phyloP scores from a whole-genome alignment of 1,140 invertebrate species.

The Magallana angulata region DNA sequence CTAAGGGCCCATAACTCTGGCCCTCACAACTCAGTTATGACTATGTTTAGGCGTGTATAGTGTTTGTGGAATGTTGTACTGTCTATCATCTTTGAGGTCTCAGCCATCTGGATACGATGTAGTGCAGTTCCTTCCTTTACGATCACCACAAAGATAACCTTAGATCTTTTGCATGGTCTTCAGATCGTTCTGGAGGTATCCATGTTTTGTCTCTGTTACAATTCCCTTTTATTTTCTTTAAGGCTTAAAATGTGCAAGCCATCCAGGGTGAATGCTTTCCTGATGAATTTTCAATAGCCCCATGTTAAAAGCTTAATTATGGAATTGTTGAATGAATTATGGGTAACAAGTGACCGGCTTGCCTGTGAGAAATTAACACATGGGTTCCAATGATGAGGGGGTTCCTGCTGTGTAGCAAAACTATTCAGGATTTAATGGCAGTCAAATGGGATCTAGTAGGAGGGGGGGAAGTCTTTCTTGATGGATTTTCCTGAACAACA shows the following conservation, averaged over 20 bases:
- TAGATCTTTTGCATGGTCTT: background rate
- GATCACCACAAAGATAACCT: background rate
- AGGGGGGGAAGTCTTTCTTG: background rate
- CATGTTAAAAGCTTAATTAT: constrained; percentile 7
- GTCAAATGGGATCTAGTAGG: background rate
- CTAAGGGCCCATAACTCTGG: background rate
- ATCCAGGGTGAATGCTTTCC: background rate
- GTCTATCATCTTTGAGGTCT: background rate
- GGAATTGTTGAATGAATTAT: constrained; percentile 8
- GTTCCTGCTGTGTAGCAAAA: background rate
- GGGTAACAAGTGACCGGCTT: constrained; percentile 13
- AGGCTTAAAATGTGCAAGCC: background rate
- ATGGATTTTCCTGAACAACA: background rate
- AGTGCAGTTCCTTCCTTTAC: background rate
- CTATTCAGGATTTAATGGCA: constrained; percentile 7
- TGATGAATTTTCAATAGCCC: constrained; percentile 7
- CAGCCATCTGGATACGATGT: constrained; percentile 4
- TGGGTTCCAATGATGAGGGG: background rate
- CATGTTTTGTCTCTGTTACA: background rate
- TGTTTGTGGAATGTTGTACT: background rate
- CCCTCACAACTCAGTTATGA: background rate
- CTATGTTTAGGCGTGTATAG: background rate
- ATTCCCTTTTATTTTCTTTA: background rate
- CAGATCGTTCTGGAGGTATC: background rate
- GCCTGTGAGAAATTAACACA: background rate